These are phyloP conservation scores for Ctenochaetus hawaiiensis DNA, from an alignment of 2,797 vertebrate genomes.

Conservation along the genomic window DNA sequence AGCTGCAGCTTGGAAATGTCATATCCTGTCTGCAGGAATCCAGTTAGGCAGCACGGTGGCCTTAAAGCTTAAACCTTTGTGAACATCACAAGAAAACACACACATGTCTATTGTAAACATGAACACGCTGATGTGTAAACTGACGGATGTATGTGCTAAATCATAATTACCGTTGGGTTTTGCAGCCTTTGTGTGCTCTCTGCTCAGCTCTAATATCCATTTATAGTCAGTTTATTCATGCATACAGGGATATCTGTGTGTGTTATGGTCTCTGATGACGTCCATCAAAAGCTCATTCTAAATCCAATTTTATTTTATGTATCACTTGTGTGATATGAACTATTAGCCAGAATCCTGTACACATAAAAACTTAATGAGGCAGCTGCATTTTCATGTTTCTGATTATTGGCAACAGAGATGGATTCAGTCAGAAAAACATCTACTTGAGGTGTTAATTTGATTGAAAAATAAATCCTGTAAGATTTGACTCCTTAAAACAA, in stretches of 20 bases:
- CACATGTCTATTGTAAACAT: conserved; percentile 15
- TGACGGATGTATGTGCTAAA: conserved; percentile 3
- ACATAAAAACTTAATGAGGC: conserved; percentile 2
- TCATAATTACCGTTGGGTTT: conserved; percentile 10
- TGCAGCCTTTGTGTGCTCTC: background rate
- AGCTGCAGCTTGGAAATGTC: conserved; percentile 51
- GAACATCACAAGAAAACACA: conserved; percentile 9
- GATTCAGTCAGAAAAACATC: background rate
- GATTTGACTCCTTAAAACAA: background rate
- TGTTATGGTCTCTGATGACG: conserved; percentile 3
- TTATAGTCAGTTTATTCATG: conserved; percentile 15
- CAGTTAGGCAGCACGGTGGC: conserved; percentile 11
- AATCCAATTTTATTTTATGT: conserved; percentile 10
- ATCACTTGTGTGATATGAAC: conserved; percentile 18
- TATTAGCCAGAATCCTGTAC: conserved; percentile 13
- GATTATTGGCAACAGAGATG: background rate
- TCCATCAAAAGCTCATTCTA: conserved; percentile 13
- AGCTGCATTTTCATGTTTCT: background rate
- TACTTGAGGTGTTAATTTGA: background rate
- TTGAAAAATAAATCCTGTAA: background rate
- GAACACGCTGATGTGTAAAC: conserved; percentile 1
- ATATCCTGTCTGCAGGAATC: conserved; percentile 42
- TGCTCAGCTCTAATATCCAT: background rate
- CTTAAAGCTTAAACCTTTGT: conserved; percentile 9
- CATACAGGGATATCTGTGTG: background rate